Base-by-base conservation (phyloP, 2,797 vertebrate genomes). In the Parotocinclus haroldoi region DNA sequence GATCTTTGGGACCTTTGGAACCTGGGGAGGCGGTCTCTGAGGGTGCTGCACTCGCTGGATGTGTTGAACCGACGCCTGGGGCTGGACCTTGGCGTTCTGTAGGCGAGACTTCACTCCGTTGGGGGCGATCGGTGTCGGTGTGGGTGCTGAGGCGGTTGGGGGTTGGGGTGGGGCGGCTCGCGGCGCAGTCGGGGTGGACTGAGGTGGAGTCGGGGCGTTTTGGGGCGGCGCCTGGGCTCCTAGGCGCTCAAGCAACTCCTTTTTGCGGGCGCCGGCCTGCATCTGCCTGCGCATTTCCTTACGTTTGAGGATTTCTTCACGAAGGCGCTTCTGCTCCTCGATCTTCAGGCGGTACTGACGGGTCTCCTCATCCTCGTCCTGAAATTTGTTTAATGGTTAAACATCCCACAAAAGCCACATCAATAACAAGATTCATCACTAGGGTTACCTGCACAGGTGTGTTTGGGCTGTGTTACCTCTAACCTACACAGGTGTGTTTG, bases 331-430 rank as follows among this genome's bases (percentile, higher is more conserved):
- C 87, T 99, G 97, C 73, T 99, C 94, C 69, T 99, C 97, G 1
- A 99, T 96, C 87, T 98, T 98, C 72, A 96, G 73, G 51, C 96
- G 94, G 71, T 99, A 99, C 69, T 95, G 84, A 51, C 95, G 84
- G 0, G 96, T 99, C 80, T 99, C 97, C 68, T 98, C 97, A 1
- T 99, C 97, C 0, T 92, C 92, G 27, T 94, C 89, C 96, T 97
- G 80, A 46, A 51, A 27, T 27, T 2, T 27, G 27, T 27, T 27
- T 27, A 27, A 27, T 27, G 27, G 2, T 27, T 2, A 27, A 27
- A 27, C 2, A 5, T 27, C 5, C n/a, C n/a, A 5, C 27, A 27
- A 27, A 2, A 27, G 27, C 27, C 19, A 76, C 17, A 77, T 66
- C 62, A 45, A 19, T 10, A 66, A 79, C 40, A 36, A 27, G 36